Evolutionary conservation across 1,140 invertebrate genomes (phyloP).

Genomic region (Zaprionus camerounensis): DNA sequence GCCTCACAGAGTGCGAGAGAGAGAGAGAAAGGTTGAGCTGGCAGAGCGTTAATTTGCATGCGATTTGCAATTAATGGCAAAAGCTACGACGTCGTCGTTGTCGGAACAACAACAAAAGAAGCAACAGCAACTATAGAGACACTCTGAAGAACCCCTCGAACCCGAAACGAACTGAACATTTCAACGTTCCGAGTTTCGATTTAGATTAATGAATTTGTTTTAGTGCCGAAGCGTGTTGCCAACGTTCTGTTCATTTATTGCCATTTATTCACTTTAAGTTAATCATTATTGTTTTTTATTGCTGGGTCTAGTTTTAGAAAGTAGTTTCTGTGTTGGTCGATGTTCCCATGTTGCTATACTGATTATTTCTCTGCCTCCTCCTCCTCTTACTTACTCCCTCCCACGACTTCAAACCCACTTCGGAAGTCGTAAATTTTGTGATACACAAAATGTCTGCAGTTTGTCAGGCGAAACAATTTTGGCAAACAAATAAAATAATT

Average conservation of each 20-base stretch:
- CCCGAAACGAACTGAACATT: conserved; percentile 12
- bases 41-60: conserved; percentile 65
- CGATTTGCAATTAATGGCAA: conserved; percentile 66
- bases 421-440: conserved; percentile 74
- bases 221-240: conserved; percentile 32
- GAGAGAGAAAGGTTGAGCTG: conserved; percentile 13
- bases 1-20: neutral
- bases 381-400: conserved; percentile 8
- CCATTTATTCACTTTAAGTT: conserved; percentile 43
- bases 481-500: conserved; percentile 78
- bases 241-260: conserved; percentile 26
- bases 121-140: conserved; percentile 9
- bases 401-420: conserved; percentile 45
- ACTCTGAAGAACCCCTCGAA: conserved; percentile 6
- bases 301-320: conserved; percentile 64
- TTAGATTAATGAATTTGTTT: conserved; percentile 52
- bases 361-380: neutral
- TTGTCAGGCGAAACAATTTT: conserved; percentile 66
- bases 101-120: conserved; percentile 9
- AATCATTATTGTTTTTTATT: conserved; percentile 32
- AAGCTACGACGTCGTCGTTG: conserved; percentile 15
- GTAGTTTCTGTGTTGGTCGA: conserved; percentile 58
- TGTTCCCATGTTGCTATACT: conserved; percentile 5
- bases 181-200: conserved; percentile 39
- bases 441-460: conserved; percentile 52